Evolutionary conservation across 2,113 vertebrate genomes (phyloP), one percentile per base, ranked within the genome.

Genomic region (Lasiurus borealis): DNA sequence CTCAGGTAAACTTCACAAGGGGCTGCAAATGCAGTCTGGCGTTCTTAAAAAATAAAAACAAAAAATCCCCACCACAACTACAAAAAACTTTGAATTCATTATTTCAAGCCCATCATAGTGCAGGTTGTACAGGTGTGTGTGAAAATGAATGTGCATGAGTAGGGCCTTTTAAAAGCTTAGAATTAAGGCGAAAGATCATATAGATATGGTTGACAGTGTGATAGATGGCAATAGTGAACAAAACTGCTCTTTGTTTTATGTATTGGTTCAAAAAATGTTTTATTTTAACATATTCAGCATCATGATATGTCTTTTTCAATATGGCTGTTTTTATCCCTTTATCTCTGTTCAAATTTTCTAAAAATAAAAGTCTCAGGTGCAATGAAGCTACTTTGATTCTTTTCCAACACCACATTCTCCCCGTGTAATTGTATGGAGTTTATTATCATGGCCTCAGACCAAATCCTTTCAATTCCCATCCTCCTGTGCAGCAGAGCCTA

Each of bases 351-450:
- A 68, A 0, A 85, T 85, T 85, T n/a, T 86, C 25, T 89, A 73
- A 94, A 93, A 87, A 76, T 75, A 78, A 88, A 92, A 88, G 50
- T 54, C 34, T 87, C 50, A 76, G 92, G 75, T 86, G 59, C 27
- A 25, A 44, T n/a, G 34, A 83, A 92, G 23, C 21, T 36, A 36
- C 85, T 90, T 94, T 89, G 71, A 46, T 14, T 64, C 54, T 92
- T 91, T 86, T 88, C 68, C 36, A 18, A n/a, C 36, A 50, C 68
- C 69, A 83, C n/a, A 31, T 76, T 31, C 71, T 83, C 48, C 75
- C 23, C n/a, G 3, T 81, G 31, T 86, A 23, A 87, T 44, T 52
- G 57, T 16, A 16, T 21, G 66, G 92, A 54, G 52, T 83, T 88
- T 52, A 18, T 87, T 92, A 71, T 64, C 19, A 16, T 46, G 75